A percentile compares a stretch with the other conserved stretches of the same genome.
Evolutionary conservation across 2,888 invertebrate species (phyloP).

Genomic region (Heliconius sara): DNA sequence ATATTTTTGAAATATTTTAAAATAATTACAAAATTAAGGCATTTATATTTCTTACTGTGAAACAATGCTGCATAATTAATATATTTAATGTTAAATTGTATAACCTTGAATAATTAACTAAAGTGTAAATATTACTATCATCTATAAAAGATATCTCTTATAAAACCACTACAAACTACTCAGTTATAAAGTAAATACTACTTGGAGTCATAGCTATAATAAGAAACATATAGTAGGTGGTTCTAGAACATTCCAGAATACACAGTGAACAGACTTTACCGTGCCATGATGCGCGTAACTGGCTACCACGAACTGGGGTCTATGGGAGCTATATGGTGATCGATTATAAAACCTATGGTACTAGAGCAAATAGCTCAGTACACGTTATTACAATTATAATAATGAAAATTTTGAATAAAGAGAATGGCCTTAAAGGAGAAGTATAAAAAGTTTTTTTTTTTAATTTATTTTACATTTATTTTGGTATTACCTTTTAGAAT

Average conservation of each 20-base stretch:
- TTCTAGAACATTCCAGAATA: conserved; percentile 55
- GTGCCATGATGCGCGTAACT: conserved; percentile 77
- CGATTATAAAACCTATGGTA: conserved; percentile 55
- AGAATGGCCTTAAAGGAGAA: conserved; percentile 29
- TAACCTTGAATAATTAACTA: background rate
- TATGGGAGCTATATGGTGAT: conserved; percentile 75
- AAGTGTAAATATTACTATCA: background rate
- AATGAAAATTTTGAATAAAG: conserved; percentile 36
- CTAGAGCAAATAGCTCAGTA: conserved; percentile 75
- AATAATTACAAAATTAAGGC: background rate
- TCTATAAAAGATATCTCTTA: conserved; percentile 11
- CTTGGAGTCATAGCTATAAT: conserved; percentile 7
- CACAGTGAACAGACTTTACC: conserved; percentile 71
- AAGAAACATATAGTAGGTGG: conserved; percentile 37
- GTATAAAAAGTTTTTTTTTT: conserved; percentile 35
- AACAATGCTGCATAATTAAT: too few relatives aligned
- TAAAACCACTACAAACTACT: conserved; percentile 36
- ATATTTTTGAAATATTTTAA: background rate
- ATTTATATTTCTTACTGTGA: background rate
- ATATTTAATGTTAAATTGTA: background rate
- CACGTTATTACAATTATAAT: conserved; percentile 61
- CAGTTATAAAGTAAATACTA: conserved; percentile 16
- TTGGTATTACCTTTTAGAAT: conserved; percentile 52
- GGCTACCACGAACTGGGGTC: conserved; percentile 72
- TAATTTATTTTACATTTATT: conserved; percentile 56